Evolutionary conservation across 2,797 vertebrate species (phyloP), one percentile per base, ranked within the genome.

Genomic region (Pangasius mekongensis): DNA sequence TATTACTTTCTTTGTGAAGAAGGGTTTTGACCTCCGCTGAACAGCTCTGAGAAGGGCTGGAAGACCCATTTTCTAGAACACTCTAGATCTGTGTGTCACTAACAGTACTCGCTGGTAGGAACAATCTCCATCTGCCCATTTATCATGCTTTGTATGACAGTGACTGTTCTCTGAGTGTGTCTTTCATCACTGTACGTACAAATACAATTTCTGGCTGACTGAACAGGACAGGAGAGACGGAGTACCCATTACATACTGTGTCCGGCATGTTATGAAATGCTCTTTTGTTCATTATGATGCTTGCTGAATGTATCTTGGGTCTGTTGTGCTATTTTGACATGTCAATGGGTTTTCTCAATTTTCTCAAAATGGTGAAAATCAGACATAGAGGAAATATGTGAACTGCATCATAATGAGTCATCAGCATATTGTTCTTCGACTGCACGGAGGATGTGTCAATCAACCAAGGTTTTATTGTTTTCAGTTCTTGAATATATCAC

Each of bases 261-360:
- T 80, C 62, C 85, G 83, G 83, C 54, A 80, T 85, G 58, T 76
- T 52, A 58, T 80, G 64, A 80, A 85, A 88, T 88, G 74, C 36
- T 71, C 27, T 58, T 47, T 80, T 88, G 83, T 85, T 88, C 39
- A 49, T 80, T 71, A 78, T 85, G 77, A 33, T 81, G 62, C 27
- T 47, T 39, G 39, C 60, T 84, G 30, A 64, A 64, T 87, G 66
- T 73, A 67, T 27, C 39, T 56, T 33, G 24, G 47, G 56, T 64
- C 67, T 56, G 67, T 62, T 74, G 24, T 73, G 78, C 54, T 69
- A 33, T 81, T 58, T 60, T 24, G 39, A 52, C n/a, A 58, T 58
- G 27, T 54, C 56, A 60, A 0, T 78, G 78, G 10, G 30, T 36
- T 36, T 36, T 36, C 36, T 36, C 36, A 36, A 36, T 56, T 39